Percentiles rank a stretch among this genome's conserved stretches.
Conservation (phyloP, 2,888 invertebrate genomes). For the Polylopha cassiicola region DNA sequence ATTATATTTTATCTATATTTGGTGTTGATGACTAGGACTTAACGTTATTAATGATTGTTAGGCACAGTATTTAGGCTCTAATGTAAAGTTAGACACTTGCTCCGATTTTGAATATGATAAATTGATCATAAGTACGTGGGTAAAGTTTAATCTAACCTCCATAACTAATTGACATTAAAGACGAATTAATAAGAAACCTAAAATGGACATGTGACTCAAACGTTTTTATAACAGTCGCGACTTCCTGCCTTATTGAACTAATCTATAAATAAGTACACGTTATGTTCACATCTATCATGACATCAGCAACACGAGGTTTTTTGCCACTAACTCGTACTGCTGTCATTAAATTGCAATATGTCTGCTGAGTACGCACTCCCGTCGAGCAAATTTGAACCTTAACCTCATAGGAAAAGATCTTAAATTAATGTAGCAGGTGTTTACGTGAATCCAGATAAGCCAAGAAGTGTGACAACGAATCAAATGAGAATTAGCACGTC, state of each 20-base stretch:
- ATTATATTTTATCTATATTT: constrained; percentile 41
- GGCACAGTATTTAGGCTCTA: constrained; percentile 25
- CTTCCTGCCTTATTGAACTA: constrained; percentile 17
- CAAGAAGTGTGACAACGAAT: constrained; percentile 40
- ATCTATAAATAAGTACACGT: constrained; percentile 11
- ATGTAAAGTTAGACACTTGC: constrained; percentile 3
- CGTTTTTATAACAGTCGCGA: no score
- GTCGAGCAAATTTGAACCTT: constrained; percentile 4
- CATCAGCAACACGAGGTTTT: constrained; percentile 50
- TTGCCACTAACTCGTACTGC: constrained; percentile 40
- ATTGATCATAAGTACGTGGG: no score
- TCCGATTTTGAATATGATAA: no score
- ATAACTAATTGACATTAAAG: no score
- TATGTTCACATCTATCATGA: constrained; percentile 36
- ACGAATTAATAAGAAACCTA: no score
- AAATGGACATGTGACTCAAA: no score
- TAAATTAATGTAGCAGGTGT: constrained; percentile 5
- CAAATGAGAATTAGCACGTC: constrained; percentile 40
- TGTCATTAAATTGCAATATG: constrained; percentile 47
- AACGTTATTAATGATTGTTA: constrained; percentile 23
- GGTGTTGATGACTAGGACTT: constrained; percentile 32
- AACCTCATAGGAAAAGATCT: neutral
- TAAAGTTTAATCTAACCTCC: no score
- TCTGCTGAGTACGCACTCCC: constrained; percentile 22
- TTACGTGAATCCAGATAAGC: constrained; percentile 29